phyloP scores from a whole-genome alignment of 2,113 vertebrate genomes.

The Nannobrachium achirus region DNA sequence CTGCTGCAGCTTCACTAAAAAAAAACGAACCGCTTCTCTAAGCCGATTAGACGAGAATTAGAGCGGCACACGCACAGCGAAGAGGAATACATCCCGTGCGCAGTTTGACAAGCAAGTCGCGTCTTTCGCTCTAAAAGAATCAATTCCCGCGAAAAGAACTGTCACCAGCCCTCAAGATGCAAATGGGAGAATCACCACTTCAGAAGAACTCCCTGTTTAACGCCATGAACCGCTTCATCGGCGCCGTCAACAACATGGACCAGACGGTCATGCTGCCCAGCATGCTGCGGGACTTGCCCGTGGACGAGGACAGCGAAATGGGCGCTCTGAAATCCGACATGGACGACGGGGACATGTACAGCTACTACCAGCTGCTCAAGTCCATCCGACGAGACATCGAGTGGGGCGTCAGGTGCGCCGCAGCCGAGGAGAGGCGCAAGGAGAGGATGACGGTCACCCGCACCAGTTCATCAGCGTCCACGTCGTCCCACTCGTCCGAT shows the following conservation, averaged over 20 bases:
- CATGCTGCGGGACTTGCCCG: conserved; percentile 93
- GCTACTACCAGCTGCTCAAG: conserved; percentile 94
- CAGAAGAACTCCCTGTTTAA: conserved; percentile 96
- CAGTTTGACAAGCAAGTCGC: neutral
- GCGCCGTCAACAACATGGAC: conserved; percentile 98
- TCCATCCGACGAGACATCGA: conserved; percentile 95
- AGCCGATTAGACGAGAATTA: conserved; percentile 53
- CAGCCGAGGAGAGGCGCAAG: conserved; percentile 81
- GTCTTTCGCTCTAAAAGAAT: neutral
- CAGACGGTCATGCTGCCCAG: conserved; percentile 97
- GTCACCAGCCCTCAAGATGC: conserved; percentile 82
- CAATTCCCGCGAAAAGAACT: neutral
- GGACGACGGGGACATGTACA: conserved; percentile 91
- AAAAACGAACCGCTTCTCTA: conserved; percentile 25
- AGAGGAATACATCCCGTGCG: neutral
- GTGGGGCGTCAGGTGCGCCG: conserved; percentile 87
- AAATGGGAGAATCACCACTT: conserved; percentile 85
- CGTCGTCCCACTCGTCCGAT: conserved; percentile 30
- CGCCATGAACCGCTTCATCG: conserved; percentile 96
- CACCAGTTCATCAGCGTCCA: conserved; percentile 58
- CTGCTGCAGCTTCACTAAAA: conserved; percentile 13
- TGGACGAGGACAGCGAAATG: conserved; percentile 75
- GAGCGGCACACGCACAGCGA: conserved; percentile 25
- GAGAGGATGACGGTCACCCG: conserved; percentile 80
- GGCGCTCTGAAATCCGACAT: conserved; percentile 59